Evolutionary conservation across 2,113 vertebrate species (phyloP), one percentile per base, ranked within the genome.

Genomic region (Sminthopsis crassicaudata): DNA sequence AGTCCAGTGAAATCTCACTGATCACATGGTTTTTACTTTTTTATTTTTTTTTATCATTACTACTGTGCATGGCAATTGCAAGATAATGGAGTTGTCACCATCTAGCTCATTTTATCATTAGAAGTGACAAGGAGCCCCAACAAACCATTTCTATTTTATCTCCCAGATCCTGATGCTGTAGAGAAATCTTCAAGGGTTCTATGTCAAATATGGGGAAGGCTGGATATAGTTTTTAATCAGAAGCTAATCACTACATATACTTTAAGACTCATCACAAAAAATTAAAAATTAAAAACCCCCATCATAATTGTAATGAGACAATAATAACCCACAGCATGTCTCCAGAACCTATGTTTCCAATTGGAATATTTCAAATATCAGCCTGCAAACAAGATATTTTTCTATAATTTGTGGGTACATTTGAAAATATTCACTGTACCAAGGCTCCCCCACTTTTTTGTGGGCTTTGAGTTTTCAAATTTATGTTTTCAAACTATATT

Each of bases 221-320:
- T 89, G 55, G 57, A 89, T n/a, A 84, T 19, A 94, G 48, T 22
- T 95, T 67, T 96, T 92, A 95, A 46, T 50, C 95, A 90, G 36
- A 55, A 92, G 19, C 93, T 16, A 76, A 48, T 92, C 91, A 92
- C 50, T 95, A 7, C 25, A 84, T 22, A 53, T 53, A 36, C 91
- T 84, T 42, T 84, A 84, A 84, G n/a, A 42, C n/a, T 36, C n/a
- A 23, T 84, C 36, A 42, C n/a, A 8, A 51, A 51, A 51, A 50
- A 50, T 50, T 50, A 50, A 50, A 51, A 51, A 51, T 51, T 10
- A 51, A 51, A 51, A 51, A 51, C 1, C 50, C 8, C 50, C 50
- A 51, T 84, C 36, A 42, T 19, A 8, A 0, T 84, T 84, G 16
- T 84, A 84, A 84, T n/a, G 27, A 46, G 52, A 93, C 3, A 53